Percentiles rank a stretch among this genome's conserved stretches.
phyloP scores from a whole-genome alignment of 2,797 vertebrate genomes.

The Nyctalus aviator region DNA sequence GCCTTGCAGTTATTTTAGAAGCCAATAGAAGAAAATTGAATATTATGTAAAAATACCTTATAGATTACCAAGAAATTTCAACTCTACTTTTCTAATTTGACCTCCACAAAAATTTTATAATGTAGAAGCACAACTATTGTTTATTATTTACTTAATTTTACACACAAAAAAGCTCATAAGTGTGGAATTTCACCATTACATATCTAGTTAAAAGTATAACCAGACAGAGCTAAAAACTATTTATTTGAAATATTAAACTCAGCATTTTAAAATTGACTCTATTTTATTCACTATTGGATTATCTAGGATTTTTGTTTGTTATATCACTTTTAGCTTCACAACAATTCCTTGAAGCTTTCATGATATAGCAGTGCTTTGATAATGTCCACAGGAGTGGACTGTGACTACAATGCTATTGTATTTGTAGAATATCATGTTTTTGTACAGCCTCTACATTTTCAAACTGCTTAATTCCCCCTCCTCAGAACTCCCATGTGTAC shows the following conservation, averaged over 20 bases:
- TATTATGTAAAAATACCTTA: neutral
- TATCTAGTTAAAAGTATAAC: neutral
- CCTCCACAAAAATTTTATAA: neutral
- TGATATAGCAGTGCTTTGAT: neutral
- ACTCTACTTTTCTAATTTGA: neutral
- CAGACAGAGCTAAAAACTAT: neutral
- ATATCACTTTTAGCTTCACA: neutral
- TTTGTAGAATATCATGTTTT: neutral
- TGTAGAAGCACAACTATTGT: neutral
- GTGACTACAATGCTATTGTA: neutral
- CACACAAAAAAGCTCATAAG: neutral
- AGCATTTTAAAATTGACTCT: neutral
- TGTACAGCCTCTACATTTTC: neutral
- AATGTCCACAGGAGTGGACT: neutral
- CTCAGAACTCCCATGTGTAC: neutral
- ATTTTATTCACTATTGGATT: neutral
- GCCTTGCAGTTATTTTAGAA: neutral
- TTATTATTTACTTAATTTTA: neutral
- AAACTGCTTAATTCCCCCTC: neutral
- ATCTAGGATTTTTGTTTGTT: neutral
- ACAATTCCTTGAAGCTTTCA: neutral
- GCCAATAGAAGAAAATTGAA: neutral
- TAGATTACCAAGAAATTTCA: conserved; percentile 17
- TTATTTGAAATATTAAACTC: neutral
- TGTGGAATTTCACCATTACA: neutral